Conservation (phyloP, 2,113 vertebrate species). For the Bufo bufo region DNA sequence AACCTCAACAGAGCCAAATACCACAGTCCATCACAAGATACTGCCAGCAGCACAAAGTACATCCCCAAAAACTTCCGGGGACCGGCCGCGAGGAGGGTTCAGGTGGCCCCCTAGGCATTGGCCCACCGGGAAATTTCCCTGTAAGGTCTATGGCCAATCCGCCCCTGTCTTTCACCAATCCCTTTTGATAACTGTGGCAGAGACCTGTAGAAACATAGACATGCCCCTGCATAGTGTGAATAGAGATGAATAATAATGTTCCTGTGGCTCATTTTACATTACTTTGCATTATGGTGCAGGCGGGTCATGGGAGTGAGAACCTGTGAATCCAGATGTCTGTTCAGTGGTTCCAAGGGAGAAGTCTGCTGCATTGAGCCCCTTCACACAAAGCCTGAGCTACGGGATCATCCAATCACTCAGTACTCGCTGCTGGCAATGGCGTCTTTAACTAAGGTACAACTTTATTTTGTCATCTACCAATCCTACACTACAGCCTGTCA, state of each 20-base stretch:
- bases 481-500: background rate
- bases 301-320: slow-evolving; percentile 97
- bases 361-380: slow-evolving; percentile 95
- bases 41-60: too few species aligned
- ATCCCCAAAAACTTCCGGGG: too few species aligned
- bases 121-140: too few species aligned
- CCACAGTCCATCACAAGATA: too few species aligned
- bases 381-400: slow-evolving; percentile 84
- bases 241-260: background rate
- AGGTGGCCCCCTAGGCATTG: too few species aligned
- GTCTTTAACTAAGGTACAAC: slow-evolving; percentile 90
- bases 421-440: slow-evolving; percentile 95
- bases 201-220: background rate
- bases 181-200: background rate
- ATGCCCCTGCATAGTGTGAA: background rate
- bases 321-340: slow-evolving; percentile 93
- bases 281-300: slow-evolving; percentile 68
- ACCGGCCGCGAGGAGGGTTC: too few species aligned
- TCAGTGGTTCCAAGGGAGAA: slow-evolving; percentile 97
- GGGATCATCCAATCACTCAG: slow-evolving; percentile 92
- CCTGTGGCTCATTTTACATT: background rate
- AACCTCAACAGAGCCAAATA: too few species aligned
- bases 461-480: background rate
- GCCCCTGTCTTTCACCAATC: background rate
- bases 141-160: too few species aligned